Evolutionary conservation across 2,888 invertebrate genomes (phyloP), one percentile per base, ranked within the genome.

Genomic region (Tiliacea citrago): DNA sequence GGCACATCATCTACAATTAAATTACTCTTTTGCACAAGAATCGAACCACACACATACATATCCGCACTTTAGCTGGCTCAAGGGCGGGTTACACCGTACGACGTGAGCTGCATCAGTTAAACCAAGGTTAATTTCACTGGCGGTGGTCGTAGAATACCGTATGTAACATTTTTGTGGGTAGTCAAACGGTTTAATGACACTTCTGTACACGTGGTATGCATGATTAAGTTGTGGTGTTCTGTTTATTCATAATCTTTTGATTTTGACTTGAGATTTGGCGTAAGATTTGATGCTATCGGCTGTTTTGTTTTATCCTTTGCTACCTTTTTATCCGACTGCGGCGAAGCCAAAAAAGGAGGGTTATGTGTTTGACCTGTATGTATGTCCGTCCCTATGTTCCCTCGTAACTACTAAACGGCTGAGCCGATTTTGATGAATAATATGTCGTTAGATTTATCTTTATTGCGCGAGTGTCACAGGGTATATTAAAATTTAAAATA

Each of bases 71-170:
- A 87, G 80, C 53, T 53, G 60, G 78, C 63, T 67, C 88, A 88
- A 88, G 88, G 88, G 88, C 88, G 75, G 82, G 81, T 88, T 88
- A 86, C 88, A 82, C 69, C 62, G 57, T 9, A 3, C 16, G 5
- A 83, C 86, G 86, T 88, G 88, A 83, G 61, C 45, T 9, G 88
- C 77, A 85, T 87, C 57, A 35, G 16, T 39, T 51, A 61, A 75
- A 63, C 80, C 88, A 88, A 88, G 88, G 88, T 88, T 88, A 88
- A 88, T 88, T 88, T 88, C 88, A 82, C 86, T 86, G 65, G 80
- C 53, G 51, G 79, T 82, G 70, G 79, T 68, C 70, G 45, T 79
- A 68, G 82, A 82, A 82, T 81, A 79, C 67, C 58, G 81, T 79
- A 71, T 70, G 73, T 42, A 62, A 81, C 85, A 78, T 78, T 80